These are phyloP conservation scores for Pterostichus niger DNA, from an alignment of 2,888 invertebrate genomes.

Conservation along the genomic window DNA sequence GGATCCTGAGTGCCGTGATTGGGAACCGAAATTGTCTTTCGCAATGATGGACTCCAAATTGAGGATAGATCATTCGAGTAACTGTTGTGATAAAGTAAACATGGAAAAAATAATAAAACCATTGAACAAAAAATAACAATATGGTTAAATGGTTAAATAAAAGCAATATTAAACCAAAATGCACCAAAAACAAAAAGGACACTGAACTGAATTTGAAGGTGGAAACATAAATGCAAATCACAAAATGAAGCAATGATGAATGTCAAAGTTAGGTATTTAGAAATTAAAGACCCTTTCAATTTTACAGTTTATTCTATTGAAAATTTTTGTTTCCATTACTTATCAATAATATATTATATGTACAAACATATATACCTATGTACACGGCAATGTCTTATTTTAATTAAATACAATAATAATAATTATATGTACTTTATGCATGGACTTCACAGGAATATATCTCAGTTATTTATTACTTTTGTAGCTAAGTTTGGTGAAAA, in stretches of 20 bases:
- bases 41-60: constrained; percentile 77
- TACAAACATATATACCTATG: constrained; percentile 79
- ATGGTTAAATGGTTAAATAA: constrained; percentile 51
- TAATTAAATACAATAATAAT: constrained; percentile 68
- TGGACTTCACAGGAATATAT: constrained; percentile 59
- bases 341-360: constrained; percentile 77
- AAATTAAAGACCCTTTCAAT: constrained; percentile 67
- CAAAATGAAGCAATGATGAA: constrained; percentile 68
- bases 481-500: constrained; percentile 40
- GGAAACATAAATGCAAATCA: constrained; percentile 57
- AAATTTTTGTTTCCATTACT: constrained; percentile 76
- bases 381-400: constrained; percentile 73
- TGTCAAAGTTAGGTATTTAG: constrained; percentile 42
- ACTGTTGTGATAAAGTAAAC: constrained; percentile 70
- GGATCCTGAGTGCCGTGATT: constrained; percentile 69
- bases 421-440: constrained; percentile 68
- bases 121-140: constrained; percentile 68
- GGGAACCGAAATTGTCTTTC: constrained; percentile 78
- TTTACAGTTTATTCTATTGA: constrained; percentile 76
- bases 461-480: constrained; percentile 45
- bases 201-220: constrained; percentile 59
- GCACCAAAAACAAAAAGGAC: constrained; percentile 65
- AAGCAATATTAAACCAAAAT: constrained; percentile 62
- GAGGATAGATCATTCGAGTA: constrained; percentile 72
- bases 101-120: constrained; percentile 68